These are phyloP conservation scores for Sturnus vulgaris DNA, from an alignment of 2,113 vertebrate genomes.

Conservation along the genomic window DNA sequence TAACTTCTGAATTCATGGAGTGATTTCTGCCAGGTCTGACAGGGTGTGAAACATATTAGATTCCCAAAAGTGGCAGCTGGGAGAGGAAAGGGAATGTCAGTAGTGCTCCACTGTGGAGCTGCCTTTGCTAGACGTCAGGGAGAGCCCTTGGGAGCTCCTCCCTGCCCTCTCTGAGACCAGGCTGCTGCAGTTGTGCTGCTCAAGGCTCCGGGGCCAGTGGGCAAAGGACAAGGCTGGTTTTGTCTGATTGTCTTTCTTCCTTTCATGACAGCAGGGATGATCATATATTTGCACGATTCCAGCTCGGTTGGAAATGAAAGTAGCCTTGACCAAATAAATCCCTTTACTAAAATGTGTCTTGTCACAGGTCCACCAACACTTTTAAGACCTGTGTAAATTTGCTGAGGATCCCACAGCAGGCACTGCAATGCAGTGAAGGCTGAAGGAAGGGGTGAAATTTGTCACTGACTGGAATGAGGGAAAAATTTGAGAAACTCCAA, in stretches of 20 bases:
- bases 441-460: not conserved
- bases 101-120: not conserved
- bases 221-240: not conserved
- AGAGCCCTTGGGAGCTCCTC: not conserved
- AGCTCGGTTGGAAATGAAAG: not conserved
- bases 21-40: constrained; percentile 37
- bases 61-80: not conserved
- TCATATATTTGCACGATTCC: not conserved
- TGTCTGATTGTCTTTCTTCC: not conserved
- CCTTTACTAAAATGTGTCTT: not conserved
- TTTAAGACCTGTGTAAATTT: not conserved
- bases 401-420: not conserved
- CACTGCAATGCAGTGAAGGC: not conserved
- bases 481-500: not conserved
- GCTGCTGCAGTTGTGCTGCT: not conserved
- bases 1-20: constrained; percentile 32
- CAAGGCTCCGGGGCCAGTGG: fast-evolving
- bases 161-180: not conserved
- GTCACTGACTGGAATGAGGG: not conserved
- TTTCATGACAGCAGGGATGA: not conserved
- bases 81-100: not conserved
- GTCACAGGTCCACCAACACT: not conserved
- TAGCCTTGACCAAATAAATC: not conserved
- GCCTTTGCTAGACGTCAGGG: not conserved
- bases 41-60: not conserved